A percentile compares a stretch with the other conserved stretches of the same genome.
These are phyloP conservation scores for Tamandua tetradactyla DNA, from an alignment of 2,797 vertebrate genomes.

Conservation along the genomic window DNA sequence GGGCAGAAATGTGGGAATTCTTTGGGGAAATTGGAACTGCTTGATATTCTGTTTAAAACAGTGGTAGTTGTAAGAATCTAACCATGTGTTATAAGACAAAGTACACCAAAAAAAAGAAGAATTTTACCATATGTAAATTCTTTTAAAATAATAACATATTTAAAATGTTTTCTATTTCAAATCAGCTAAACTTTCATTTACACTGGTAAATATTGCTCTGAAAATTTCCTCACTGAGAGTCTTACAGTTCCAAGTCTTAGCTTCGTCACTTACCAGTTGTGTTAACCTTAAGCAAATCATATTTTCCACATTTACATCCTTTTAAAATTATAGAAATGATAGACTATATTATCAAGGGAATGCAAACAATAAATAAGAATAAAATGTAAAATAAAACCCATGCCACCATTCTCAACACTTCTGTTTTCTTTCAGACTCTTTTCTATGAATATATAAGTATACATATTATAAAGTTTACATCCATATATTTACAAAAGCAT, in stretches of 20 bases:
- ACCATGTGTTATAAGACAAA: background rate
- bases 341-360: background rate
- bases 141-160: background rate
- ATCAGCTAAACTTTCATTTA: constrained; percentile 39
- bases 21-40: background rate
- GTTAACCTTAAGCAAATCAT: background rate
- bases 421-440: background rate
- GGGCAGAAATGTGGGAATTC: background rate
- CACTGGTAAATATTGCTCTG: constrained; percentile 19
- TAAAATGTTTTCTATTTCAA: background rate
- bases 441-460: background rate
- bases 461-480: background rate
- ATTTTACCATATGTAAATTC: background rate
- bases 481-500: constrained; percentile 10
- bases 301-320: constrained; percentile 1
- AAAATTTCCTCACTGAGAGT: background rate
- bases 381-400: background rate
- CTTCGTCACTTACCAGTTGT: background rate
- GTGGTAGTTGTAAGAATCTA: background rate
- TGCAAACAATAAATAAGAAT: constrained; percentile 27
- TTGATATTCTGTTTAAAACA: background rate
- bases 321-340: background rate
- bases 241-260: background rate
- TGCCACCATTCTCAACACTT: background rate
- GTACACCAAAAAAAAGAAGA: background rate